phyloP scores from a whole-genome alignment of 2,113 vertebrate genomes.

The Pipa parva region DNA sequence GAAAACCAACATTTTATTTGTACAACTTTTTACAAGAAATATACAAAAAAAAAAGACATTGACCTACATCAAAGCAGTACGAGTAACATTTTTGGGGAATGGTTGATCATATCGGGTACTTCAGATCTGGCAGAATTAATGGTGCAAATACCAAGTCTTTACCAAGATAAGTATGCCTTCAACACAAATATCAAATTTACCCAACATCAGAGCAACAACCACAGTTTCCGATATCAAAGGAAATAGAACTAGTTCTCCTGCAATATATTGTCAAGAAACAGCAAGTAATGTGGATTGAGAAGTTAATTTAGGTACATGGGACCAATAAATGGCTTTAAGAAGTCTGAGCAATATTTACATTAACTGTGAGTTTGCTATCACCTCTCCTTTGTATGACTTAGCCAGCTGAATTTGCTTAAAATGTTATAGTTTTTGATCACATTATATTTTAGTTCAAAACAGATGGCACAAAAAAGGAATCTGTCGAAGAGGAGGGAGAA shows the following conservation, averaged over 20 bases:
- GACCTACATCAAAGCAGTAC: no score
- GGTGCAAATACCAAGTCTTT: no score
- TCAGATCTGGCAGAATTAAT: no score
- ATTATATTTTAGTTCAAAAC: constrained; percentile 44
- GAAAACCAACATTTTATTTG: no score
- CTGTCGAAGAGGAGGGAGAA: constrained; percentile 19
- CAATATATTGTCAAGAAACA: constrained; percentile 15
- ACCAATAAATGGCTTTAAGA: constrained; percentile 26
- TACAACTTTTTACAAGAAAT: no score
- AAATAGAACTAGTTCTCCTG: not conserved
- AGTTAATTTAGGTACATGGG: constrained; percentile 21
- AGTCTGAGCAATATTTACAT: constrained; percentile 17
- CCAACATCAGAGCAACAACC: constrained; percentile 1
- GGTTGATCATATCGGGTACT: no score
- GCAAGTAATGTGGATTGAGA: constrained; percentile 5
- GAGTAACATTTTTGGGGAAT: no score
- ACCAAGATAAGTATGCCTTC: no score
- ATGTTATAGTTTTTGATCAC: constrained; percentile 43
- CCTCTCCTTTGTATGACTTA: constrained; percentile 31
- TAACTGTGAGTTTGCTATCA: constrained; percentile 29
- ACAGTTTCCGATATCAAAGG: constrained; percentile 6
- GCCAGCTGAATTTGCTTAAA: constrained; percentile 43
- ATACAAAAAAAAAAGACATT: no score
- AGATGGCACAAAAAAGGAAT: constrained; percentile 37
- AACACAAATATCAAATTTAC: no score